phyloP scores from a whole-genome alignment of 2,888 invertebrate species.

The Ophioninae sp. region DNA sequence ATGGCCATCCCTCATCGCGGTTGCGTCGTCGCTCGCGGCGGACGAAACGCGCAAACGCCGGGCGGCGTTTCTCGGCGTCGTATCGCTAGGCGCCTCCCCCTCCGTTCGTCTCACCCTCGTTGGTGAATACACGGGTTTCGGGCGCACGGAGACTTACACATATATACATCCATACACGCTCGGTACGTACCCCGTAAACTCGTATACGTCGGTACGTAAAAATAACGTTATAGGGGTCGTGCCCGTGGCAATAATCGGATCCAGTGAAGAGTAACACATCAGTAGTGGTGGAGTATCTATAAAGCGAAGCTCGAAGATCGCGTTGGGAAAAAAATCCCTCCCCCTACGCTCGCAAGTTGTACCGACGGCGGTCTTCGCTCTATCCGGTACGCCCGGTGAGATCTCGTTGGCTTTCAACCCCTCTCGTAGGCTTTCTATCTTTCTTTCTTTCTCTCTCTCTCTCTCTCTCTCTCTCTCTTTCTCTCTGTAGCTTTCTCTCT shows the following conservation, averaged over 20 bases:
- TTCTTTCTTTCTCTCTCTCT: background rate
- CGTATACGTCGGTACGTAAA: conserved; percentile 10
- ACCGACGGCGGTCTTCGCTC: conserved; percentile 24
- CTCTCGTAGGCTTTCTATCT: background rate
- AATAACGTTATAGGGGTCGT: conserved; percentile 37
- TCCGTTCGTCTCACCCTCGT: conserved; percentile 53
- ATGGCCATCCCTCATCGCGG: conserved; percentile 18
- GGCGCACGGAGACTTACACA: background rate
- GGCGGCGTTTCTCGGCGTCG: conserved; percentile 70
- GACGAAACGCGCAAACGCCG: conserved; percentile 58
- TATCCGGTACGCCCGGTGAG: conserved; percentile 23
- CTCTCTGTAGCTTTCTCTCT: conserved; percentile 20
- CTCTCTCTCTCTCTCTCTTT: background rate
- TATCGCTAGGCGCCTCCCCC: conserved; percentile 58
- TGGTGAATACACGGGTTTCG: background rate
- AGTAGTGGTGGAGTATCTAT: conserved; percentile 38
- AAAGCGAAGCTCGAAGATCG: conserved; percentile 31
- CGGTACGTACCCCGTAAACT: conserved; percentile 46
- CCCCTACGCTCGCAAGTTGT: conserved; percentile 18
- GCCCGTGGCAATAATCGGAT: conserved; percentile 36
- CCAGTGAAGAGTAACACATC: conserved; percentile 11
- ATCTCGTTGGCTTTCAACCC: conserved; percentile 36
- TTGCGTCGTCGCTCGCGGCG: conserved; percentile 24
- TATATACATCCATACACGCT: background rate
- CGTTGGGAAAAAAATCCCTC: conserved; percentile 34